These are phyloP conservation scores for Stenodera caucasica DNA, from an alignment of 2,888 invertebrate genomes.

Conservation along the genomic window DNA sequence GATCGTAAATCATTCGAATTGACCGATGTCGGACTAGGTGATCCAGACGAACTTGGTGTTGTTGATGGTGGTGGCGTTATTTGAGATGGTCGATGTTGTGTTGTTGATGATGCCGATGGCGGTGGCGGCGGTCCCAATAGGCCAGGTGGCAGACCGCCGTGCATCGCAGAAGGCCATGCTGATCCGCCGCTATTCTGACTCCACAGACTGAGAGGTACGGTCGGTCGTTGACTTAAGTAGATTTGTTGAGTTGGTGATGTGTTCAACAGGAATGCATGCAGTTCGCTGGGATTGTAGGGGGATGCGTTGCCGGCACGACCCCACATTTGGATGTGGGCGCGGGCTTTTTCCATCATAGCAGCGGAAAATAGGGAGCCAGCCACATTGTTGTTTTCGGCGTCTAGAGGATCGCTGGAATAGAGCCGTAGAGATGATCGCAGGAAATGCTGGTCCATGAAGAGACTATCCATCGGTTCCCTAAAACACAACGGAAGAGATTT, in stretches of 20 bases:
- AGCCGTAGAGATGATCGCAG: slow-evolving; percentile 63
- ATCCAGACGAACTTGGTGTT: slow-evolving; percentile 64
- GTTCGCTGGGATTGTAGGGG: slow-evolving; percentile 59
- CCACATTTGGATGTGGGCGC: slow-evolving; percentile 60
- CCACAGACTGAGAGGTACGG: slow-evolving; percentile 56
- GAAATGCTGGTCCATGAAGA: slow-evolving; percentile 78
- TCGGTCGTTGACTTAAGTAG: slow-evolving; percentile 49
- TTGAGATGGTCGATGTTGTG: slow-evolving; percentile 51
- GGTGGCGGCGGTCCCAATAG: slow-evolving; percentile 52
- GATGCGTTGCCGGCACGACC: slow-evolving; percentile 55
- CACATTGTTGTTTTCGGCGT: slow-evolving; percentile 56
- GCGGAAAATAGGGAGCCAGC: slow-evolving; percentile 56
- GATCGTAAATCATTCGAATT: slow-evolving; percentile 53
- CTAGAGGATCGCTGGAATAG: slow-evolving; percentile 62
- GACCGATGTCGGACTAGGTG: slow-evolving; percentile 59
- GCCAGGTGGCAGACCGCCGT: slow-evolving; percentile 53
- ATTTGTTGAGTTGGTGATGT: slow-evolving; percentile 50
- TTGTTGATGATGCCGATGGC: slow-evolving; percentile 26
- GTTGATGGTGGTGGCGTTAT: slow-evolving; percentile 55
- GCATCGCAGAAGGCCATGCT: slow-evolving; percentile 49
- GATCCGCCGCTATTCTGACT: slow-evolving; percentile 45
- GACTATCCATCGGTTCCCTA: slow-evolving; percentile 76
- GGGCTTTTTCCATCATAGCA: slow-evolving; percentile 63
- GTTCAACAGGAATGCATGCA: slow-evolving; percentile 54
- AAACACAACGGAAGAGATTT: too few species aligned